Evolutionary conservation across 1,140 invertebrate genomes (phyloP).

Genomic region (Halesus radiatus): DNA sequence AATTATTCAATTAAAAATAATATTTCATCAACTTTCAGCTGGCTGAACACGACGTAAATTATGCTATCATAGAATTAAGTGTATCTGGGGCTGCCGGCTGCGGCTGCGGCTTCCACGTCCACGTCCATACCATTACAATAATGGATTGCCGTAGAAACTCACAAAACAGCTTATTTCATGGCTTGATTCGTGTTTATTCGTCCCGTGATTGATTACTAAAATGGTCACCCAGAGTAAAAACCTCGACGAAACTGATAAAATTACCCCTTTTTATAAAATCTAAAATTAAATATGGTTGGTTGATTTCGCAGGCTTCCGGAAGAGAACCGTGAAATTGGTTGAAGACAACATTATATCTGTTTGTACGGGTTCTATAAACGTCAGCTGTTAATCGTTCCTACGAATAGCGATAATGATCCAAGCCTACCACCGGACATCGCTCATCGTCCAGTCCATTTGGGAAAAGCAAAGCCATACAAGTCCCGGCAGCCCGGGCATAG

Average conservation of each 20-base stretch:
- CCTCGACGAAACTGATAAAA: no score
- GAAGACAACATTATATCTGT: neutral
- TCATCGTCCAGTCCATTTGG: constrained; percentile 1
- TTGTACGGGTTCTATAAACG: neutral
- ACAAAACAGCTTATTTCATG: no score
- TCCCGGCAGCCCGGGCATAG: neutral
- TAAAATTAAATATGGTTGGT: no score
- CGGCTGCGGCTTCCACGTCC: no score
- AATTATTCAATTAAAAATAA: constrained; percentile 34
- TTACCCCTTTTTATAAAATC: no score
- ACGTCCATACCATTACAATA: no score
- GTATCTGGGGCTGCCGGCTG: neutral
- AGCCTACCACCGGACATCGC: constrained; percentile 10
- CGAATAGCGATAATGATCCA: constrained; percentile 3
- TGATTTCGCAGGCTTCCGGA: no score
- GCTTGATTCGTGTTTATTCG: no score
- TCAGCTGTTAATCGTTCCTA: constrained; percentile 9
- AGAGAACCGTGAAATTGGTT: no score
- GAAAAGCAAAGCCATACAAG: constrained; percentile 13
- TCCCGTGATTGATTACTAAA: no score
- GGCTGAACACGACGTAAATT: neutral
- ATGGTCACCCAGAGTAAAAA: no score
- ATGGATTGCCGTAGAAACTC: no score
- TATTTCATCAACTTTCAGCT: constrained; percentile 19
- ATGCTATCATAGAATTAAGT: neutral